Conservation (phyloP, 2,888 invertebrate genomes). For the Pollenia amentaria region DNA sequence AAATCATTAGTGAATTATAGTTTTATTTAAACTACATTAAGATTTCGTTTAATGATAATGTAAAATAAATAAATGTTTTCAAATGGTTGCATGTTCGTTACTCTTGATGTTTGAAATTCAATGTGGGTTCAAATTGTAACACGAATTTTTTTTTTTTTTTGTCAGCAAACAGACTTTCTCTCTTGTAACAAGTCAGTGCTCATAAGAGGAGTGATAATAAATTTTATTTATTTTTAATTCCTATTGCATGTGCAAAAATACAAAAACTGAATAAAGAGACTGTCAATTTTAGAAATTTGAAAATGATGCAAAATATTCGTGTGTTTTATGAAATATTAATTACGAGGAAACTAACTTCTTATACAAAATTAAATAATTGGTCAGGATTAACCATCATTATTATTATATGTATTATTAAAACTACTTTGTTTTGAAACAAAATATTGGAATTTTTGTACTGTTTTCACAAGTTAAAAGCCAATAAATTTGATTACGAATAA, state of each 20-base stretch:
- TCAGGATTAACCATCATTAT: no score
- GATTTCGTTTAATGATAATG: neutral
- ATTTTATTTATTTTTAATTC: constrained; percentile 4
- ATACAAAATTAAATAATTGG: no score
- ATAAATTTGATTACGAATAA: no score
- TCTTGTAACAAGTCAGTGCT: neutral
- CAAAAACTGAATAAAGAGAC: neutral
- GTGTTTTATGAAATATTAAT: no score
- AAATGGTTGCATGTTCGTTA: neutral
- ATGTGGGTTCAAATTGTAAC: neutral
- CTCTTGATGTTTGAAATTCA: neutral
- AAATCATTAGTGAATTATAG: constrained; percentile 24
- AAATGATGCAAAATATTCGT: no score
- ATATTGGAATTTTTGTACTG: no score
- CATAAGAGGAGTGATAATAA: constrained; percentile 11
- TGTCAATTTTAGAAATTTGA: no score
- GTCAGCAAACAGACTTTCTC: constrained; percentile 8
- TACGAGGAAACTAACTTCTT: no score
- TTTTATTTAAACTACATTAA: constrained; percentile 2
- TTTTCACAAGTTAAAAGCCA: no score
- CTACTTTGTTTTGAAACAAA: no score
- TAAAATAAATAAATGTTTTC: neutral
- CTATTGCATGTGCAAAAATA: constrained; percentile 9
- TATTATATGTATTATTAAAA: no score
- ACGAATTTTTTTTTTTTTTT: constrained; percentile 3